Conservation (phyloP, 2,797 vertebrate species). For the Catostomus latipinnis region DNA sequence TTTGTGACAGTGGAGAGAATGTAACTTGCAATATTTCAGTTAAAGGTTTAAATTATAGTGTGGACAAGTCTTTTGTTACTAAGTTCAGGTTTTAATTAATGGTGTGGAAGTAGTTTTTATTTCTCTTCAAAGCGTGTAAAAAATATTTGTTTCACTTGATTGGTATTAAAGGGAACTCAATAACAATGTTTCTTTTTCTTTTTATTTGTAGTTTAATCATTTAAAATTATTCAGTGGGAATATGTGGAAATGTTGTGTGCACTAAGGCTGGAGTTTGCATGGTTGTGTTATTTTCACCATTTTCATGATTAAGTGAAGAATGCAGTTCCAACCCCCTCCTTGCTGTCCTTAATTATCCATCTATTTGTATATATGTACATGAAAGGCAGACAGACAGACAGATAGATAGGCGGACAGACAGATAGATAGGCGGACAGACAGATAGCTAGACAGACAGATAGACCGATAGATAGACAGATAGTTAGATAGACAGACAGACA, state of each 20-base stretch:
- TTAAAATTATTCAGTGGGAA: background rate
- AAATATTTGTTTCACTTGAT: constrained; percentile 35
- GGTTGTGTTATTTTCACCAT: constrained; percentile 38
- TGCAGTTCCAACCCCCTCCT: constrained; percentile 9
- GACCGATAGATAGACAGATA: background rate
- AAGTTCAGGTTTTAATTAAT: constrained; percentile 31
- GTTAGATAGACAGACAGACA: too few relatives aligned
- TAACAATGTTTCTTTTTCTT: background rate
- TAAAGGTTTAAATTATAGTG: constrained; percentile 41
- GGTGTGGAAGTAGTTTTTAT: constrained; percentile 32
- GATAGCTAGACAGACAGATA: background rate
- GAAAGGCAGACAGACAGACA: too few relatives aligned
- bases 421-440: too few relatives aligned
- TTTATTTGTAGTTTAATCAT: background rate
- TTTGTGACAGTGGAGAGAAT: constrained; percentile 58
- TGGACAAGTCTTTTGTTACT: constrained; percentile 10
- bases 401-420: too few relatives aligned
- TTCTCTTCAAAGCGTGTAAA: constrained; percentile 40
- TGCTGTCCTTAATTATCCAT: constrained; percentile 8
- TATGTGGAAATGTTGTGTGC: background rate
- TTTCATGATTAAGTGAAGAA: constrained; percentile 28
- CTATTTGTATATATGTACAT: background rate
- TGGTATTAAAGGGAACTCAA: constrained; percentile 53
- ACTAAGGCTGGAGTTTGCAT: constrained; percentile 3
- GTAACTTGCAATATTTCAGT: constrained; percentile 53